phyloP scores from a whole-genome alignment of 2,888 invertebrate genomes.

The Apomyelois bistriatella region DNA sequence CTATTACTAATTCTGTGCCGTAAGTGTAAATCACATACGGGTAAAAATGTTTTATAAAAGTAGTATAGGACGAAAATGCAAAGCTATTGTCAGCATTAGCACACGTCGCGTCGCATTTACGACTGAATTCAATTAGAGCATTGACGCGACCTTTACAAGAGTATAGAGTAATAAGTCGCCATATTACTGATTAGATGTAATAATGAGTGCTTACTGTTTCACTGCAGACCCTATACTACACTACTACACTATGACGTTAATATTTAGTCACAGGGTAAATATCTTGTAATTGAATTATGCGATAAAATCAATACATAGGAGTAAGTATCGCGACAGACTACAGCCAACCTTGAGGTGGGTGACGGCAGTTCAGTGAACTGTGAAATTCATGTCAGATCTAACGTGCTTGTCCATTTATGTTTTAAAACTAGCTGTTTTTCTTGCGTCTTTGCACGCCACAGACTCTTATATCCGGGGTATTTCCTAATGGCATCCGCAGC shows the following conservation, averaged over 20 bases:
- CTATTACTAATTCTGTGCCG: too few relatives aligned
- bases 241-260: background rate
- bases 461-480: too few relatives aligned
- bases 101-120: background rate
- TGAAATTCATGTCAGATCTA: slow-evolving; percentile 20
- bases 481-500: too few relatives aligned
- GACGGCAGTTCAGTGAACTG: slow-evolving; percentile 31
- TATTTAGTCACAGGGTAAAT: background rate
- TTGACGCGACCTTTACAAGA: slow-evolving; percentile 28
- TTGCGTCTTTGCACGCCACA: too few relatives aligned
- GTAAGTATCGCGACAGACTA: slow-evolving; percentile 16
- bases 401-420: background rate
- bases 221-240: background rate
- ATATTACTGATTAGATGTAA: slow-evolving; percentile 31
- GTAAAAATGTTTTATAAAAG: too few relatives aligned
- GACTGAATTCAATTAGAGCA: slow-evolving; percentile 22
- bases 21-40: too few relatives aligned
- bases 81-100: background rate
- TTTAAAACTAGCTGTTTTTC: background rate
- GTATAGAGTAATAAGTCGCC: slow-evolving; percentile 31
- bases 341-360: slow-evolving; percentile 28
- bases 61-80: background rate
- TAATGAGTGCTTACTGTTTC: slow-evolving; percentile 10
- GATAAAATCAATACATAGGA: slow-evolving; percentile 33
- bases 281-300: slow-evolving; percentile 35